These are phyloP conservation scores for Eristalis pertinax DNA, from an alignment of 2,888 invertebrate genomes.

Conservation along the genomic window DNA sequence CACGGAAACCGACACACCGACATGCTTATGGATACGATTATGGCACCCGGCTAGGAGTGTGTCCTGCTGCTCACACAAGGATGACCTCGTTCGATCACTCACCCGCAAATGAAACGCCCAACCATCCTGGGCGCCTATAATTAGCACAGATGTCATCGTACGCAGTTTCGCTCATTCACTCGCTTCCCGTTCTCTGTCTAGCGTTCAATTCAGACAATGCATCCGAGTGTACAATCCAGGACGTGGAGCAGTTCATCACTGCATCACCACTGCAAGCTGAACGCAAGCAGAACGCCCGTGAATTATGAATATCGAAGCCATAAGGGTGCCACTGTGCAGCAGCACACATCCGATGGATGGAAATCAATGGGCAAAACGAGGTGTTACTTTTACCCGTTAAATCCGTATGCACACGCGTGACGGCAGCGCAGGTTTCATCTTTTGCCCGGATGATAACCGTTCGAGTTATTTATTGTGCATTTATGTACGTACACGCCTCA, in stretches of 20 bases:
- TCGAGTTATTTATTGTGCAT: constrained; percentile 64
- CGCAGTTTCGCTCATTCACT: not conserved
- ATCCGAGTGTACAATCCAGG: not conserved
- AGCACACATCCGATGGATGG: constrained; percentile 41
- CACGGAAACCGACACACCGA: not conserved
- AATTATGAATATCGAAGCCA: constrained; percentile 62
- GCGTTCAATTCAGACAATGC: not conserved
- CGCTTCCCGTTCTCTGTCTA: not conserved
- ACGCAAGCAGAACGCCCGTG: constrained; percentile 20
- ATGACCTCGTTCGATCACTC: constrained; percentile 32
- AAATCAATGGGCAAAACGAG: constrained; percentile 62
- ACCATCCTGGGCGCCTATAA: constrained; percentile 29
- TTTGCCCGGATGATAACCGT: constrained; percentile 43
- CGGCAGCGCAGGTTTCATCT: constrained; percentile 20
- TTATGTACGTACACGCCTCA: constrained; percentile 44
- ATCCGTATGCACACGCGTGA: constrained; percentile 29
- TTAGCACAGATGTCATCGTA: constrained; percentile 57
- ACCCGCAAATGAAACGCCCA: not conserved
- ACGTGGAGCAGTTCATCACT: constrained; percentile 34
- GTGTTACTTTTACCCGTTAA: constrained; percentile 56
- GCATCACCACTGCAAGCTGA: constrained; percentile 5
- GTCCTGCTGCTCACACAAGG: not conserved
- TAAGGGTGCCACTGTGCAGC: constrained; percentile 24
- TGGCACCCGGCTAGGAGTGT: constrained; percentile 46
- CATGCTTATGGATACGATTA: not conserved